phyloP scores from a whole-genome alignment of 2,113 vertebrate genomes.

The Tachysurus vachellii region DNA sequence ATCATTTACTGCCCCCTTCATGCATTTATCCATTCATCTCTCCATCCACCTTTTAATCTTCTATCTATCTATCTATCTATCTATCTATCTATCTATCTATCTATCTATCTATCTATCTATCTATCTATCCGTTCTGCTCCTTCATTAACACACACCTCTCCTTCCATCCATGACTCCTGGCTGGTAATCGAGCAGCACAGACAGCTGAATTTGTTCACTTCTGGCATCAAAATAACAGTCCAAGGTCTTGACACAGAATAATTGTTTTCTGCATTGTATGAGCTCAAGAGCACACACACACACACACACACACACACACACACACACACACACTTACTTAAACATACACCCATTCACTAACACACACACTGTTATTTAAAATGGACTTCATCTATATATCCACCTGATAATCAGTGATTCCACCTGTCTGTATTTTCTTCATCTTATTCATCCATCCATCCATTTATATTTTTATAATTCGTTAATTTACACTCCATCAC shows the following conservation, averaged over 20 bases:
- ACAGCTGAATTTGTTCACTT: neutral
- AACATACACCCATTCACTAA: too few species aligned
- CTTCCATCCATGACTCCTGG: neutral
- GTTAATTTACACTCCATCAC: neutral
- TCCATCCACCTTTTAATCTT: too few species aligned
- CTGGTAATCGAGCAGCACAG: neutral
- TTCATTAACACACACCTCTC: neutral
- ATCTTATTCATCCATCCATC: neutral
- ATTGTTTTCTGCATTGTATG: neutral
- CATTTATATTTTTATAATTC: too few species aligned
- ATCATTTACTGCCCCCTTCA: neutral
- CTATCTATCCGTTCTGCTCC: neutral
- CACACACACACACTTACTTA: neutral
- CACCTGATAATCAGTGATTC: neutral
- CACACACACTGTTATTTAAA: too few species aligned
- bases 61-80: too few species aligned
- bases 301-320: neutral
- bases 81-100: too few species aligned
- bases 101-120: neutral
- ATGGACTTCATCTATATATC: neutral
- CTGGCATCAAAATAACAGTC: neutral
- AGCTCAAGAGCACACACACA: neutral
- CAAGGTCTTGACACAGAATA: neutral
- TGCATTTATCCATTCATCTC: neutral
- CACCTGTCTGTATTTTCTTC: neutral